phyloP scores from a whole-genome alignment of 2,888 invertebrate genomes.

The Coelogynopora nodosa region DNA sequence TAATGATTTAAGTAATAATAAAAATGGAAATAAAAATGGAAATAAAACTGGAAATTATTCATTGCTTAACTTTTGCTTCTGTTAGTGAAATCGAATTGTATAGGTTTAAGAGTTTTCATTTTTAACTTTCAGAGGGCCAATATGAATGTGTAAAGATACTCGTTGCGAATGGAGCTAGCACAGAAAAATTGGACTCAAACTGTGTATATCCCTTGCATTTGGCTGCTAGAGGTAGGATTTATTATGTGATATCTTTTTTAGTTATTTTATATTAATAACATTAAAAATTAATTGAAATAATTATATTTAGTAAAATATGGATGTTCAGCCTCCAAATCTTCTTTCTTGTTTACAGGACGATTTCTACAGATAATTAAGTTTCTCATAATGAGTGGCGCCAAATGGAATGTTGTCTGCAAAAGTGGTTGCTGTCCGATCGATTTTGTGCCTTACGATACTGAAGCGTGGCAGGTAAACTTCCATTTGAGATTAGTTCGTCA shows the following conservation, averaged over 20 bases:
- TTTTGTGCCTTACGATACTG: constrained; percentile 19
- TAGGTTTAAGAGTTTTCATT: too few relatives aligned
- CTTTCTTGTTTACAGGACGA: neutral
- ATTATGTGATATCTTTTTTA: too few relatives aligned
- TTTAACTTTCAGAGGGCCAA: constrained; percentile 18
- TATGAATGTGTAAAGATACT: constrained; percentile 38
- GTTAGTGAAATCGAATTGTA: too few relatives aligned
- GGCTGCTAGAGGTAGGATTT: constrained; percentile 18
- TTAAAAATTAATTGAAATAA: too few relatives aligned
- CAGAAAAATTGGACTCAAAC: constrained; percentile 31
- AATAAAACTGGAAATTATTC: too few relatives aligned
- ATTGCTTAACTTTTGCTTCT: too few relatives aligned
- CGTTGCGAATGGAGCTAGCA: constrained; percentile 39
- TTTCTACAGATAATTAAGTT: constrained; percentile 25
- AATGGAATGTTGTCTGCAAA: neutral
- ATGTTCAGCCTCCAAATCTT: too few relatives aligned
- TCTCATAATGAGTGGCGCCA: constrained; percentile 27
- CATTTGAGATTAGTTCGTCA: neutral
- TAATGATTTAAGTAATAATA: too few relatives aligned
- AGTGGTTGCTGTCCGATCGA: constrained; percentile 18
- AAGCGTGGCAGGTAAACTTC: constrained; percentile 1
- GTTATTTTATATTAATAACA: too few relatives aligned
- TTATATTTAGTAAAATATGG: too few relatives aligned
- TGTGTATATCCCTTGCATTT: constrained; percentile 26
- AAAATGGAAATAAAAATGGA: too few relatives aligned